Conservation (phyloP, 1,140 invertebrate genomes). For the Saccostrea glomerata region DNA sequence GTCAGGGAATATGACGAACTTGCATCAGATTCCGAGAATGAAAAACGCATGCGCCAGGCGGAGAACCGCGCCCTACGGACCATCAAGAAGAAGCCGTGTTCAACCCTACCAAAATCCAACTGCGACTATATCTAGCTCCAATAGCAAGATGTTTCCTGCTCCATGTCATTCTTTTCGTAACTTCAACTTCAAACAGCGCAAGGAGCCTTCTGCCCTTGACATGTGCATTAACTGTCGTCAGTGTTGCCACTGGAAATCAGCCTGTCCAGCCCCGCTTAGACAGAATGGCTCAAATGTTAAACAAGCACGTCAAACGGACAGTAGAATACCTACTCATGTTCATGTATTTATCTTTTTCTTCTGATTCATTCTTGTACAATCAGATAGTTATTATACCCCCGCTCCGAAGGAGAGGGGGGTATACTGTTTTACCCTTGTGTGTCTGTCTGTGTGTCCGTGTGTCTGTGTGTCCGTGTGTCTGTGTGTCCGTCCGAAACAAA, state of each 20-base stretch:
- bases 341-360: conserved; percentile 2
- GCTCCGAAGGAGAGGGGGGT: too few relatives aligned
- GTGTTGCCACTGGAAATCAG: too few relatives aligned
- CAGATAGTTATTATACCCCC: not conserved
- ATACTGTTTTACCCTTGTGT: too few relatives aligned
- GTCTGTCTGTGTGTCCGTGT: too few relatives aligned
- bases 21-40: conserved; percentile 47
- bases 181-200: not conserved
- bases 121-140: not conserved
- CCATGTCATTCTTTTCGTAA: not conserved
- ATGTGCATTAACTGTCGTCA: conserved; percentile 21
- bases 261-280: not conserved
- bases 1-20: conserved; percentile 40
- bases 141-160: not conserved
- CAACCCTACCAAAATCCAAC: not conserved
- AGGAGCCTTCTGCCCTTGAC: not conserved
- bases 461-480: too few relatives aligned
- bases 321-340: not conserved
- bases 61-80: conserved; percentile 34
- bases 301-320: not conserved
- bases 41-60: conserved; percentile 23
- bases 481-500: too few relatives aligned
- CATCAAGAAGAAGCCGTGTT: conserved; percentile 17
- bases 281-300: not conserved
- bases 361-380: not conserved